Evolutionary conservation across 2,113 vertebrate species (phyloP).

Genomic region (Lepisosteus osseus): DNA sequence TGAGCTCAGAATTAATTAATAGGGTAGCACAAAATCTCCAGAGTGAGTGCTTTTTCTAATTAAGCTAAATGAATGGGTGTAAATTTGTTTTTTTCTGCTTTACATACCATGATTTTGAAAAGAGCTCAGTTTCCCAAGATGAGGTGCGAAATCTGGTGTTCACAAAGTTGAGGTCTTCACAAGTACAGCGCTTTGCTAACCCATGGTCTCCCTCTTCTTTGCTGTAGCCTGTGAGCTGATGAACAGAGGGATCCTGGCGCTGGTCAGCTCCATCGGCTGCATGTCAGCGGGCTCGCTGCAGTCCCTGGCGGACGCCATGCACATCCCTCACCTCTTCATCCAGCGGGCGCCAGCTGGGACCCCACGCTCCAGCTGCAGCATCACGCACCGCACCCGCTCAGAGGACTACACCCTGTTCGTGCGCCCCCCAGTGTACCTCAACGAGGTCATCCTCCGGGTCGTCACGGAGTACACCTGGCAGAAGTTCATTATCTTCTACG

Average conservation of each 20-base stretch:
- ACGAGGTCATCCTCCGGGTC: slow-evolving; percentile 92
- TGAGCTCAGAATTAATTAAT: too few relatives aligned
- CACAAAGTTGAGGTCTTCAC: too few relatives aligned
- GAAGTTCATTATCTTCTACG: slow-evolving; percentile 97
- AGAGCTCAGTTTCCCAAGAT: too few relatives aligned
- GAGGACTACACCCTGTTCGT: slow-evolving; percentile 95
- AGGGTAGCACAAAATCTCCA: too few relatives aligned
- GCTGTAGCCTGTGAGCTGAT: slow-evolving; percentile 93
- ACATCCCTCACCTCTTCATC: slow-evolving; percentile 96
- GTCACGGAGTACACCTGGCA: slow-evolving; percentile 96
- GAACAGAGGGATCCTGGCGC: slow-evolving; percentile 95
- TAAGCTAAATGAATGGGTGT: too few relatives aligned
- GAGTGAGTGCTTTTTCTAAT: too few relatives aligned
- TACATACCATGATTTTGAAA: too few relatives aligned
- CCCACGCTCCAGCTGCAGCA: slow-evolving; percentile 82
- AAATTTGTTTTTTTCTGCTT: too few relatives aligned
- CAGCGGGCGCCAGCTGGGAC: slow-evolving; percentile 84
- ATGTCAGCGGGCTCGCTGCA: slow-evolving; percentile 92
- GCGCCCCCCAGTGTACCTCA: slow-evolving; percentile 91
- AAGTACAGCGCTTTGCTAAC: too few relatives aligned
- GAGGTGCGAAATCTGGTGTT: too few relatives aligned
- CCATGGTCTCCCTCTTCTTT: slow-evolving; percentile 18
- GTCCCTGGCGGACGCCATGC: slow-evolving; percentile 93
- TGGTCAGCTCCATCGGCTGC: slow-evolving; percentile 96
- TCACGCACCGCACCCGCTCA: slow-evolving; percentile 72